Conservation (phyloP, 1,140 invertebrate species). For the Aphis craccivora region DNA sequence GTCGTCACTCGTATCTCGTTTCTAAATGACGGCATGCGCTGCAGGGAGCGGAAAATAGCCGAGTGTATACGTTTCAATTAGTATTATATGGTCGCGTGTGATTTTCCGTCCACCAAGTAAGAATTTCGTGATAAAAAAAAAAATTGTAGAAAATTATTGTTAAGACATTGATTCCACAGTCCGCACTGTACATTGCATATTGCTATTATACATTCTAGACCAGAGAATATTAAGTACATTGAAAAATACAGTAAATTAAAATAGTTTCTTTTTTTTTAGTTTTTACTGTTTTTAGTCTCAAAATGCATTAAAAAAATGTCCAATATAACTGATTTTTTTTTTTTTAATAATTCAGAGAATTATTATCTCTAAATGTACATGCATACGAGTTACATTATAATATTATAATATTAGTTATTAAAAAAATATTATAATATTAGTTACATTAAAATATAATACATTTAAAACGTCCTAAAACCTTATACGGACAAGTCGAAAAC, state of each 20-base stretch:
- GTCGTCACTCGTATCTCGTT: conserved; percentile 1
- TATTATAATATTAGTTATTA: no score
- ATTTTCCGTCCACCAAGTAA: neutral
- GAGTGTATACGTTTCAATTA: neutral
- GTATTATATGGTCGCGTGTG: neutral
- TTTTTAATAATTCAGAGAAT: neutral
- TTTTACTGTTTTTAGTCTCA: no score
- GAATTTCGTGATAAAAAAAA: neutral
- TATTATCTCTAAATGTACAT: neutral
- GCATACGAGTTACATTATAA: neutral
- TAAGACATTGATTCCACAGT: no score
- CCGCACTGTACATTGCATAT: no score
- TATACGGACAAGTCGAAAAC: neutral
- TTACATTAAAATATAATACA: neutral
- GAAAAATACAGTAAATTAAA: no score
- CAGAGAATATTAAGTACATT: no score
- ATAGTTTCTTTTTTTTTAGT: no score
- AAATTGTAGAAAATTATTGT: no score
- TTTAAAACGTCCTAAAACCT: neutral
- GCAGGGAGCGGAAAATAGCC: neutral
- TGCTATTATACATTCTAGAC: no score
- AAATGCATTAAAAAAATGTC: no score
- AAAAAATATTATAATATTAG: no score
- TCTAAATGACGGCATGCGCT: neutral
- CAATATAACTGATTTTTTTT: neutral